Percentiles rank a stretch among this genome's conserved stretches.
Evolutionary conservation across 2,113 vertebrate genomes (phyloP).

Genomic region (Mus musculus): GRCm39 chr14:20017001-20017500

Average conservation of each 20-base stretch:
- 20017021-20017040: not conserved
- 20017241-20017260: not conserved
- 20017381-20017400: not conserved
- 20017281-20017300: not conserved
- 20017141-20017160: not conserved
- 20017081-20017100: not conserved
- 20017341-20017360: not conserved
- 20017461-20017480: conserved; percentile 23
- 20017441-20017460: conserved; percentile 42
- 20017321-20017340: conserved; percentile 12
- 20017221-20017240: conserved; percentile 18
- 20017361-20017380: conserved; percentile 15
- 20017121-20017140: conserved; percentile 3
- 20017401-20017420: not conserved
- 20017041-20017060: not conserved
- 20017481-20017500: conserved; percentile 21
- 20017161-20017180: not conserved
- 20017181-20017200: not conserved
- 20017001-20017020: not conserved
- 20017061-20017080: conserved; percentile 44
- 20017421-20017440: conserved; percentile 38
- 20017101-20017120: not conserved
- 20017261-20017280: not conserved
- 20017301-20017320: conserved; percentile 52
- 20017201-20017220: not conserved